A percentile compares a stretch with the other conserved stretches of the same genome.
Conservation (phyloP, 2,113 vertebrate species). For the Coptodon bakossiorum region DNA sequence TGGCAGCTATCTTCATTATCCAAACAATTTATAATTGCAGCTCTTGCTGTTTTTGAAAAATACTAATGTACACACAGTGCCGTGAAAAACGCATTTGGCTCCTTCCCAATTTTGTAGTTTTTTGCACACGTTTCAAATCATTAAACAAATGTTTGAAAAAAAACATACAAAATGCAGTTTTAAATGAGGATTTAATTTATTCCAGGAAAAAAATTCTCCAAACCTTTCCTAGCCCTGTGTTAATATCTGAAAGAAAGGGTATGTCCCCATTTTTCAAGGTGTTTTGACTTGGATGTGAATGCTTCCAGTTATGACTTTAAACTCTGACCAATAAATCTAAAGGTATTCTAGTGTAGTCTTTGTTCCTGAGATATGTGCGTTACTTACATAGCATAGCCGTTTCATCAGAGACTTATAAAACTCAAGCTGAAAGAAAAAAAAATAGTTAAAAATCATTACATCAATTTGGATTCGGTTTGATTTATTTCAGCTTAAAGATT, state of each 20-base stretch:
- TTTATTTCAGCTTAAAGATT: not conserved
- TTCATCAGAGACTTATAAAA: constrained; percentile 30
- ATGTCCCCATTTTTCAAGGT: not conserved
- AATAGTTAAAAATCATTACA: not conserved
- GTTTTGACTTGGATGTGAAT: not conserved
- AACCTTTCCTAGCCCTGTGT: fast-evolving
- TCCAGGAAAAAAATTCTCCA: not conserved
- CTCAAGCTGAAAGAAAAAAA: not conserved
- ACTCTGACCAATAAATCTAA: not conserved
- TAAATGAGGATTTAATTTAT: not conserved
- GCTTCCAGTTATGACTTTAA: not conserved
- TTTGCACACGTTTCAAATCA: not conserved
- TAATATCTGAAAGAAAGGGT: not conserved
- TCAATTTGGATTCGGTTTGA: not conserved
- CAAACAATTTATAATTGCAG: not conserved
- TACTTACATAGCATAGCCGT: constrained; percentile 1
- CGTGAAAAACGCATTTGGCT: not conserved
- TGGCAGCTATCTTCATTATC: not conserved
- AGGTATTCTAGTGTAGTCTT: no score
- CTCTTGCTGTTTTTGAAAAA: not conserved
- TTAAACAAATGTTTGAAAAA: not conserved
- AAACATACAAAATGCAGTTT: not conserved
- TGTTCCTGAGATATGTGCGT: not conserved
- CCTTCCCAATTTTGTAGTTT: fast-evolving
- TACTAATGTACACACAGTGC: not conserved